Evolutionary conservation across 2,113 vertebrate species (phyloP), one percentile per base, ranked within the genome.

Genomic region (Alexandromys fortis): DNA sequence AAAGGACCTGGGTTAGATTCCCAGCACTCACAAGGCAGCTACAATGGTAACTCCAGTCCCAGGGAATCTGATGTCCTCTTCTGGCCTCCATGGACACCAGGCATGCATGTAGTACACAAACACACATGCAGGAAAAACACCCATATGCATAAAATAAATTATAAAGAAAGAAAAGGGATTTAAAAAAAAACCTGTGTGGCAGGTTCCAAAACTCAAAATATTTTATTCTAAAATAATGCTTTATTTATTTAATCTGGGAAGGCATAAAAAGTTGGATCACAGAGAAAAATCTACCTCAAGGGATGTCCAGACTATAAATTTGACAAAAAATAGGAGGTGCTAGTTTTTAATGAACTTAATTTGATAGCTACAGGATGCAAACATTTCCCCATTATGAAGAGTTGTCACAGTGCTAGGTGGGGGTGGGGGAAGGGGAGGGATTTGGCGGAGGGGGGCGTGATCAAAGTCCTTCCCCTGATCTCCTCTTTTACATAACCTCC

Each of bases 201-300:
- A 7, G 65, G 21, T 83, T 94, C 63, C 61, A 63, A 21, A n/a
- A 67, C 55, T 6, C 63, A 95, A 76, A 85, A 78, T 58, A 61
- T 47, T 94, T 94, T 94, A 79, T 91, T 90, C 65, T 67, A 70
- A 93, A 89, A 85, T 6, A 49, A 28, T 55, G 28, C 45, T 96
- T 86, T 63, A 77, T 30, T 55, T 75, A 45, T 93, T 94, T 94
- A 75, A 49, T 55, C 55, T 65, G 30, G 47, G 11, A 92, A 38
- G 21, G 42, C 35, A n/a, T 33, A 75, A 70, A 87, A 92, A 77
- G 33, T 73, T 61, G 67, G 33, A 42, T 73, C 82, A 33, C 26
- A 95, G 30, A 78, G 38, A 86, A 76, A 78, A 86, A 89, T 26
- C 33, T 33, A 49, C 4, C 24, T 58, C 12, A 33, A 16, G 5